These are phyloP conservation scores for Takifugu flavidus DNA, from an alignment of 2,113 vertebrate species.

Conservation along the genomic window DNA sequence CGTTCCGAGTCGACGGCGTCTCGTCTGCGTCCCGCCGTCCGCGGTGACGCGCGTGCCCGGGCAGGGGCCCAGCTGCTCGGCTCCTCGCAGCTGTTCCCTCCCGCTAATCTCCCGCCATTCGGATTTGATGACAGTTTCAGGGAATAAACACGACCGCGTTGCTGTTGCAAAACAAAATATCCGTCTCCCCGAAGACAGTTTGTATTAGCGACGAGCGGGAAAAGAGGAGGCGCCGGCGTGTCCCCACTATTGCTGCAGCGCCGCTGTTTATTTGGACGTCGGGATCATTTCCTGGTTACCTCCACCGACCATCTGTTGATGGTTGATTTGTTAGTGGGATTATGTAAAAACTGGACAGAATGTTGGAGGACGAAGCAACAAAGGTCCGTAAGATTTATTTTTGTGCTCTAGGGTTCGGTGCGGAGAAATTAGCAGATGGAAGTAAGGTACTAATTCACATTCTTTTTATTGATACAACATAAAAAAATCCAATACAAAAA, in stretches of 20 bases:
- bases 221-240: background rate
- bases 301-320: background rate
- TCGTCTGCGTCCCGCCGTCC: background rate
- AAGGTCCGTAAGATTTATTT: too few relatives aligned
- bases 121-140: slow-evolving; percentile 16
- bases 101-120: slow-evolving; percentile 21
- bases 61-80: slow-evolving; percentile 30
- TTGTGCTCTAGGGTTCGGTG: too few relatives aligned
- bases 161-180: slow-evolving; percentile 12
- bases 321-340: background rate
- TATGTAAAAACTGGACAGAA: background rate
- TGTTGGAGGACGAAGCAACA: too few relatives aligned
- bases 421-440: too few relatives aligned
- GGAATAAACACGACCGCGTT: slow-evolving; percentile 9
- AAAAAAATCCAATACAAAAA: too few relatives aligned
- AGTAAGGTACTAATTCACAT: too few relatives aligned
- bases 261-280: background rate
- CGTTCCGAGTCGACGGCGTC: slow-evolving; percentile 4
- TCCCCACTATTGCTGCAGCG: background rate
- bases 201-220: background rate
- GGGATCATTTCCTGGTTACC: background rate
- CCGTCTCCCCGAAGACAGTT: slow-evolving; percentile 15
- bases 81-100: slow-evolving; percentile 23
- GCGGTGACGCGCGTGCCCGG: slow-evolving; percentile 1
- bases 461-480: too few relatives aligned